phyloP scores from a whole-genome alignment of 2,888 invertebrate species.

The Cabera pusaria region DNA sequence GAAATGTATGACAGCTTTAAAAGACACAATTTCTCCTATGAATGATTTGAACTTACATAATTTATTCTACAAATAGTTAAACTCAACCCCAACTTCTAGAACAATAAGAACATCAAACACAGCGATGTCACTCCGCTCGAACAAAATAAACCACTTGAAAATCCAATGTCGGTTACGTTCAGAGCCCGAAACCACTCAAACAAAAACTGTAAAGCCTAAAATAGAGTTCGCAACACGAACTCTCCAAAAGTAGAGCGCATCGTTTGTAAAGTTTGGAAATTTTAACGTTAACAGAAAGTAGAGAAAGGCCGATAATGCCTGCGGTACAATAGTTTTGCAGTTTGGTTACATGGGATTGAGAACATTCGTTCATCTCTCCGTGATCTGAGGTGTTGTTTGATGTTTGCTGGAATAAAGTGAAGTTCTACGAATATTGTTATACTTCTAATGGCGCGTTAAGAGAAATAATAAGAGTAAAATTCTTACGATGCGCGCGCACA shows the following conservation, averaged over 20 bases:
- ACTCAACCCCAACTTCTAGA: too few relatives aligned
- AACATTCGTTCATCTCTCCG: too few relatives aligned
- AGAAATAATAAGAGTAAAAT: too few relatives aligned
- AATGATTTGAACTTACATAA: too few relatives aligned
- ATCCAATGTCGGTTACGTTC: conserved; percentile 20
- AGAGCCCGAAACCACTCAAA: conserved; percentile 31
- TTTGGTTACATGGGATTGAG: conserved; percentile 11
- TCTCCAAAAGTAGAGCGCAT: conserved; percentile 34
- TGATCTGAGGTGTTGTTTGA: too few relatives aligned
- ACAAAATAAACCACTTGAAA: conserved; percentile 27
- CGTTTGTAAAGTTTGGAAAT: conserved; percentile 33
- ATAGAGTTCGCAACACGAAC: conserved; percentile 34
- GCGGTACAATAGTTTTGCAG: conserved; percentile 10
- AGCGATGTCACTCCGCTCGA: conserved; percentile 7
- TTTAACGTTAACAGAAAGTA: conserved; percentile 29
- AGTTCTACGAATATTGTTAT: too few relatives aligned
- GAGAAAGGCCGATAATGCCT: conserved; percentile 19
- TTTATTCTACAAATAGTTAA: too few relatives aligned
- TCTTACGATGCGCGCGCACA: too few relatives aligned
- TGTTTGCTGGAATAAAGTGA: too few relatives aligned
- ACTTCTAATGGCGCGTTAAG: too few relatives aligned
- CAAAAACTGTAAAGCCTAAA: conserved; percentile 40
- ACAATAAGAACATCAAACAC: neutral
- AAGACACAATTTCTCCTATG: too few relatives aligned
- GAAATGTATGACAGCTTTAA: too few relatives aligned